phyloP scores from a whole-genome alignment of 2,888 invertebrate genomes.

The Chouioia cunea region DNA sequence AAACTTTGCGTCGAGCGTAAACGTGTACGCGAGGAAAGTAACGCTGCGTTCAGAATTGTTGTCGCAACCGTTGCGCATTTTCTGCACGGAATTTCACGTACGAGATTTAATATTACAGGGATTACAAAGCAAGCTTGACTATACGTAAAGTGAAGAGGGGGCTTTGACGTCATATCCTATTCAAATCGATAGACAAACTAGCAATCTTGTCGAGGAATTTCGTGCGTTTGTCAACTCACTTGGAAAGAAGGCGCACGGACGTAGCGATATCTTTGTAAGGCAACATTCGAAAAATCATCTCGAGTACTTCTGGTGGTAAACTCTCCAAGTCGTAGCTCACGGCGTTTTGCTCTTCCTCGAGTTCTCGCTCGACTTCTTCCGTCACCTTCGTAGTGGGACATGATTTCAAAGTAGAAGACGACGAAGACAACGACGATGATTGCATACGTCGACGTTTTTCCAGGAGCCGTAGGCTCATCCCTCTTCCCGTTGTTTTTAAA shows the following conservation, averaged over 20 bases:
- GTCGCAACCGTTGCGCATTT: slow-evolving; percentile 58
- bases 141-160: too few relatives aligned
- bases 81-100: slow-evolving; percentile 26
- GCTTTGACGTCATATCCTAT: too few relatives aligned
- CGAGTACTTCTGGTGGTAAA: slow-evolving; percentile 63
- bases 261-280: slow-evolving; percentile 59
- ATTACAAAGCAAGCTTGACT: too few relatives aligned
- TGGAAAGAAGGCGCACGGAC: slow-evolving; percentile 61
- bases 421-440: background rate
- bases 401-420: background rate
- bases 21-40: slow-evolving; percentile 56
- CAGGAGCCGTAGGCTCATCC: background rate
- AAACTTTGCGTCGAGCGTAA: slow-evolving; percentile 52
- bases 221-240: slow-evolving; percentile 50
- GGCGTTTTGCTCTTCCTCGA: too few relatives aligned
- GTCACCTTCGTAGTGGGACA: background rate
- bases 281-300: slow-evolving; percentile 60
- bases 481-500: background rate
- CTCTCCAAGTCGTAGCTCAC: slow-evolving; percentile 54
- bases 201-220: too few relatives aligned
- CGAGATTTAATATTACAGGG: too few relatives aligned
- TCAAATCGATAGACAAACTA: too few relatives aligned
- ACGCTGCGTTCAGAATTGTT: slow-evolving; percentile 61
- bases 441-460: slow-evolving; percentile 14
- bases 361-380: background rate